Evolutionary conservation across 2,888 invertebrate genomes (phyloP).

Genomic region (Patella depressa): DNA sequence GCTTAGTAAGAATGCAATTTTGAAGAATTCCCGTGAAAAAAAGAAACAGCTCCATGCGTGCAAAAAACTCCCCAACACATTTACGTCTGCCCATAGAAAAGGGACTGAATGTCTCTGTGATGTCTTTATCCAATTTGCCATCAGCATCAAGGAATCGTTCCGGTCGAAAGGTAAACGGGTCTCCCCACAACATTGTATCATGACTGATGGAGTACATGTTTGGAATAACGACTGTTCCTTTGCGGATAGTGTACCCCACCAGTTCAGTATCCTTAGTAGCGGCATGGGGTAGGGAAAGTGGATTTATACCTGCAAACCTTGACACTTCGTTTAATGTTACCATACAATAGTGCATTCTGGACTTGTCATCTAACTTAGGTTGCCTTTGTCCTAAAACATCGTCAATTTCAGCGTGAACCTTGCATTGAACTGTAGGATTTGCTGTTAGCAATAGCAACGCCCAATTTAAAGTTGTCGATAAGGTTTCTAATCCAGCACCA

Average conservation of each 20-base stretch:
- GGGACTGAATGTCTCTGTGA: slow-evolving; percentile 33
- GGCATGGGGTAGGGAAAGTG: slow-evolving; percentile 47
- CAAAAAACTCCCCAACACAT: slow-evolving; percentile 56
- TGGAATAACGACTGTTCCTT: slow-evolving; percentile 36
- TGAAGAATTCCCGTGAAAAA: slow-evolving; percentile 45
- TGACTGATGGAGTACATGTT: slow-evolving; percentile 28
- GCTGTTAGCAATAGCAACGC: slow-evolving; percentile 40
- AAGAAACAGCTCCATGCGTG: slow-evolving; percentile 46
- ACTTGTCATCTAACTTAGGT: slow-evolving; percentile 33
- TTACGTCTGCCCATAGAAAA: slow-evolving; percentile 48
- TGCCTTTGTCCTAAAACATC: slow-evolving; percentile 36
- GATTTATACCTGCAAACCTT: slow-evolving; percentile 38
- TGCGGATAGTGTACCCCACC: slow-evolving; percentile 29
- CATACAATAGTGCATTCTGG: slow-evolving; percentile 39
- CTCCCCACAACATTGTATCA: slow-evolving; percentile 32
- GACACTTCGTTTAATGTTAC: slow-evolving; percentile 47
- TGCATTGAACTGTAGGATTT: slow-evolving; percentile 40
- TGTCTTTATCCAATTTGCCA: slow-evolving; percentile 20
- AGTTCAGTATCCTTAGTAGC: slow-evolving; percentile 35
- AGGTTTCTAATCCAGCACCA: slow-evolving; percentile 52
- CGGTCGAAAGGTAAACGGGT: slow-evolving; percentile 35
- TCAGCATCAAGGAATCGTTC: slow-evolving; percentile 28
- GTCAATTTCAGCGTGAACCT: slow-evolving; percentile 50
- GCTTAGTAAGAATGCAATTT: slow-evolving; percentile 30
- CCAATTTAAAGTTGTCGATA: slow-evolving; percentile 43